These are phyloP conservation scores for Matsumyia berberina DNA, from an alignment of 2,888 invertebrate genomes.

Conservation along the genomic window DNA sequence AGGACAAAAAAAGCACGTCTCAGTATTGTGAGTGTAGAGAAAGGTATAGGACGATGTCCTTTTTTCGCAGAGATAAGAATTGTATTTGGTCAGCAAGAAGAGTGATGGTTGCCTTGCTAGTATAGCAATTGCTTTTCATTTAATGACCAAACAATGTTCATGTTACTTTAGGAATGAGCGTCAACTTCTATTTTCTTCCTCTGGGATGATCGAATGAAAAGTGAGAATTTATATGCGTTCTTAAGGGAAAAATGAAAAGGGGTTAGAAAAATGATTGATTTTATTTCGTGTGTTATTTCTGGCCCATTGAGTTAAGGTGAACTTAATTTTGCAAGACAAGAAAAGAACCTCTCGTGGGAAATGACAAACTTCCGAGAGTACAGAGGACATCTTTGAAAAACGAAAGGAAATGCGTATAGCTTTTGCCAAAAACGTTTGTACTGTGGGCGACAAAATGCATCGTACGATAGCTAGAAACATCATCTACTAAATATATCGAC, in stretches of 20 bases:
- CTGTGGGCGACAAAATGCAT: too few species aligned
- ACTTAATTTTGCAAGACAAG: too few species aligned
- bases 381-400: too few species aligned
- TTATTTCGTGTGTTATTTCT: constrained; percentile 7
- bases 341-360: too few species aligned
- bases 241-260: constrained; percentile 31
- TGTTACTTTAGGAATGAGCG: constrained; percentile 13
- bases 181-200: background rate
- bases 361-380: too few species aligned
- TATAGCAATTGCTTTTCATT: constrained; percentile 55
- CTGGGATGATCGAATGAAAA: constrained; percentile 19
- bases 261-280: constrained; percentile 29
- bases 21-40: background rate
- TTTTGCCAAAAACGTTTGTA: too few species aligned
- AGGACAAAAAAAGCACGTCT: background rate
- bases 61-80: constrained; percentile 44
- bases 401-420: too few species aligned
- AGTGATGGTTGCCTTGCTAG: constrained; percentile 42
- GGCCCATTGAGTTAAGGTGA: too few species aligned
- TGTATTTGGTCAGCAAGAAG: constrained; percentile 57
- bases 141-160: constrained; percentile 42
- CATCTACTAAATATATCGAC: too few species aligned
- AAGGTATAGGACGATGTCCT: constrained; percentile 22
- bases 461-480: too few species aligned
- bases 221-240: constrained; percentile 20